Base-by-base conservation (phyloP, 2,113 vertebrate genomes). In the Illadopsis cleaveri region DNA sequence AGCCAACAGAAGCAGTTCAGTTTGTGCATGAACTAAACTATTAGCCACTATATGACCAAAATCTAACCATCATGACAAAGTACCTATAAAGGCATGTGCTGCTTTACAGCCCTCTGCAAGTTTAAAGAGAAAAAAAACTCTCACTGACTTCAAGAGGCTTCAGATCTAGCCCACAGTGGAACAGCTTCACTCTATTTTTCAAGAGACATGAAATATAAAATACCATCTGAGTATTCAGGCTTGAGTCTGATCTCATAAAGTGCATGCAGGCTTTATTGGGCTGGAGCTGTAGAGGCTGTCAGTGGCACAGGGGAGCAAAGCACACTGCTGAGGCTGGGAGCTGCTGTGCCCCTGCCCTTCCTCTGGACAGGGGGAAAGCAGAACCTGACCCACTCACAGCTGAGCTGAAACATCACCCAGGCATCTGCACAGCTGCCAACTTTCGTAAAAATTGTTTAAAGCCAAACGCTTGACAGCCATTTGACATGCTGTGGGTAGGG, bases 61-160 rank as follows among this genome's bases (percentile, higher is more conserved):
- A 78, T 50, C 47, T 65, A 86, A 66, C 33, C 30, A 57, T 23
- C 18, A 15, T 23, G 64, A 68, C 51, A 81, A 92, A 62, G 40
- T 64, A 21, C 47, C 66, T 58, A 51, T 75, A 95, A 96, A 13
- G 47, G 18, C 44, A 38, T 58, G n/a, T 20, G 44, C 65, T 86
- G 47, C n/a, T 89, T 82, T 81, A 60, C 56, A 86, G 76, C 31
- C 56, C 40, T 86, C 69, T 35, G 21, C 51, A 71, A 78, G 82
- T 71, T 66, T 82, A 65, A 95, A 73, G 71, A 91, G 54, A 77
- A 86, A 89, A n/a, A 91, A n/a, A 87, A 92, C 13, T 72, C 58
- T 61, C 1, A 1, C 75, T 86, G 75, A 70, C 68, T 92, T 94
- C 62, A 94, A 94, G 92, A 82, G 21, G 51, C 50, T 90, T 92